Percentiles rank a stretch among this genome's conserved stretches.
Evolutionary conservation across 2,797 vertebrate species (phyloP).

Genomic region (Petrocephalus schoutedeni): DNA sequence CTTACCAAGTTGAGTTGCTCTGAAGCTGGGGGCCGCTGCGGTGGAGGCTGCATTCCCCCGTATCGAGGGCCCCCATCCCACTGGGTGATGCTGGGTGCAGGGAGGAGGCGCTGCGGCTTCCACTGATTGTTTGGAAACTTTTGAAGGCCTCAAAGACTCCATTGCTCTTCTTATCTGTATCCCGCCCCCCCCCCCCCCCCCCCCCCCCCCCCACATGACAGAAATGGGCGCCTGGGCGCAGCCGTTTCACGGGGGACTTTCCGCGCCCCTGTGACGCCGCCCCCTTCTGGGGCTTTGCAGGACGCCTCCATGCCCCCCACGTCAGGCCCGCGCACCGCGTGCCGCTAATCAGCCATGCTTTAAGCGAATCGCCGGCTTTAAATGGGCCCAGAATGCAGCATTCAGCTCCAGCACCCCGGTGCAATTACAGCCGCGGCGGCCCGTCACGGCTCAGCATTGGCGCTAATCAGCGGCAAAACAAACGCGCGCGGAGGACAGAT

Average conservation of each 20-base stretch:
- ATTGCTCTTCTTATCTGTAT: background rate
- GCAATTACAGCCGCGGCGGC: background rate
- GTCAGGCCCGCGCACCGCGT: background rate
- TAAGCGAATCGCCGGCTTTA: background rate
- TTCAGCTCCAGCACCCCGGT: background rate
- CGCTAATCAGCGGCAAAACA: slow-evolving; percentile 12
- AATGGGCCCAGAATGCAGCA: background rate
- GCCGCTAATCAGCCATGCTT: background rate
- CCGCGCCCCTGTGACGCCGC: background rate
- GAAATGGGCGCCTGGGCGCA: background rate
- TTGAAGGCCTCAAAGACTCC: background rate
- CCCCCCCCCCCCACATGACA: background rate
- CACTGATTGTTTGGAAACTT: background rate
- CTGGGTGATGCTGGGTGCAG: background rate
- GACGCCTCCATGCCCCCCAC: background rate
- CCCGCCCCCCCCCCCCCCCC: background rate
- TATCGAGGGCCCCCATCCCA: background rate
- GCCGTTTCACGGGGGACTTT: background rate
- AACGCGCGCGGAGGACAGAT: background rate
- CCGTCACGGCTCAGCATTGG: slow-evolving; percentile 17
- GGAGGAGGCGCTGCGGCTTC: background rate
- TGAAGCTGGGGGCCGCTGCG: background rate
- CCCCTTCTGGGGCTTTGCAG: background rate
- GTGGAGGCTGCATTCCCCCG: background rate
- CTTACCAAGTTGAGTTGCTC: background rate